Conservation (phyloP, 2,888 invertebrate genomes). For the Sesamia inferens region DNA sequence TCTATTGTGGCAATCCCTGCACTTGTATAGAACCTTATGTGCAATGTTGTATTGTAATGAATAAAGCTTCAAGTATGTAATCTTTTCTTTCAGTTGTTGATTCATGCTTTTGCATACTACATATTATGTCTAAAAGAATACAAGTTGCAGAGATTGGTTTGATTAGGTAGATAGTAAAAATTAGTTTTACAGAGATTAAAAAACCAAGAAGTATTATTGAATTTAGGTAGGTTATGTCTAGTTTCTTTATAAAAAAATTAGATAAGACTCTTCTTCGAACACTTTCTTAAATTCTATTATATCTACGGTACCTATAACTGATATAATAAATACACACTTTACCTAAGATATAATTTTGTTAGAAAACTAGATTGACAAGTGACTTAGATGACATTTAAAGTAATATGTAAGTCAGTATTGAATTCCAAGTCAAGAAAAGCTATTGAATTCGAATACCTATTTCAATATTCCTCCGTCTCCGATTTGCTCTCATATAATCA, state of each 20-base stretch:
- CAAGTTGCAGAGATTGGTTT: not conserved
- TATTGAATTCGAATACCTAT: constrained; percentile 65
- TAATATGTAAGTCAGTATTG: constrained; percentile 60
- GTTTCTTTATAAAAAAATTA: not conserved
- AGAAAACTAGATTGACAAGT: constrained; percentile 46
- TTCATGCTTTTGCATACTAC: not conserved
- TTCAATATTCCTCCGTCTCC: constrained; percentile 59
- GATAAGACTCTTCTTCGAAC: not conserved
- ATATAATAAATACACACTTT: not conserved
- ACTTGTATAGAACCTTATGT: constrained; percentile 20
- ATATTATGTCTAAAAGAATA: not conserved
- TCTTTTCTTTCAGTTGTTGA: not conserved
- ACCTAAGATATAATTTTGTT: constrained; percentile 9
- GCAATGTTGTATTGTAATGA: constrained; percentile 6
- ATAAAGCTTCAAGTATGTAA: not conserved
- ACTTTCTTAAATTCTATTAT: not conserved
- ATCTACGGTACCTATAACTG: too few relatives aligned
- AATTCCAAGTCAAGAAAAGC: constrained; percentile 63
- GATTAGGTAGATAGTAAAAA: too few relatives aligned
- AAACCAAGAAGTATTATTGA: not conserved
- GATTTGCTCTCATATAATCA: constrained; percentile 55
- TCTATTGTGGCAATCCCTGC: constrained; percentile 30
- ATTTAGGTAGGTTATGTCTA: not conserved
- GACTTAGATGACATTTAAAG: constrained; percentile 61
- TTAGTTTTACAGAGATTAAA: not conserved